These are phyloP conservation scores for Paramormyrops kingsleyae DNA, from an alignment of 2,113 vertebrate species.

Conservation along the genomic window DNA sequence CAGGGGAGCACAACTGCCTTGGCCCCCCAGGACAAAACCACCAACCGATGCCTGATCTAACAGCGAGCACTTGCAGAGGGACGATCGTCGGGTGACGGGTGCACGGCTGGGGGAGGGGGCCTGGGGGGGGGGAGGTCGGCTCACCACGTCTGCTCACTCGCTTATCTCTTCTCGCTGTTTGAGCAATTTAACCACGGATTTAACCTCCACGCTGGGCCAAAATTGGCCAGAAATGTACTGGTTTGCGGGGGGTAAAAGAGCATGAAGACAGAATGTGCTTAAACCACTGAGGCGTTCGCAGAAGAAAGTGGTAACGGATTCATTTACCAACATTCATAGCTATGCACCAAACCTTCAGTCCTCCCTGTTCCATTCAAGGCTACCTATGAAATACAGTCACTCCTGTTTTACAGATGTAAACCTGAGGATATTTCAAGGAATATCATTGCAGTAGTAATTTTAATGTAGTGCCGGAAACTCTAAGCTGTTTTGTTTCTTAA, in stretches of 20 bases:
- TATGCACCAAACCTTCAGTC: neutral
- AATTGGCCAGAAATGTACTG: neutral
- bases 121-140: neutral
- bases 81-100: neutral
- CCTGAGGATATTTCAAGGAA: neutral
- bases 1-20: neutral
- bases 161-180: neutral
- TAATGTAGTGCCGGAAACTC: neutral
- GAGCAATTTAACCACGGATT: constrained; percentile 1
- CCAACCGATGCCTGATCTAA: constrained; percentile 13
- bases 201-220: neutral
- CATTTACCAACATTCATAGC: neutral
- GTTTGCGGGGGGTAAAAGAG: neutral
- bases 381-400: neutral
- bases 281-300: neutral
- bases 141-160: neutral
- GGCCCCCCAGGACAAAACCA: constrained; percentile 6
- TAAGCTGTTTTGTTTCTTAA: neutral
- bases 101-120: neutral
- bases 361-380: neutral
- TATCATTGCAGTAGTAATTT: neutral
- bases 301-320: neutral
- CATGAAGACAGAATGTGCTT: neutral
- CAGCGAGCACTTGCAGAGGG: neutral
- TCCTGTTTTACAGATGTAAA: neutral